Percentiles rank a stretch among this genome's conserved stretches.
These are phyloP conservation scores for Coptotermes formosanus DNA, from an alignment of 1,140 invertebrate species.

Conservation along the genomic window DNA sequence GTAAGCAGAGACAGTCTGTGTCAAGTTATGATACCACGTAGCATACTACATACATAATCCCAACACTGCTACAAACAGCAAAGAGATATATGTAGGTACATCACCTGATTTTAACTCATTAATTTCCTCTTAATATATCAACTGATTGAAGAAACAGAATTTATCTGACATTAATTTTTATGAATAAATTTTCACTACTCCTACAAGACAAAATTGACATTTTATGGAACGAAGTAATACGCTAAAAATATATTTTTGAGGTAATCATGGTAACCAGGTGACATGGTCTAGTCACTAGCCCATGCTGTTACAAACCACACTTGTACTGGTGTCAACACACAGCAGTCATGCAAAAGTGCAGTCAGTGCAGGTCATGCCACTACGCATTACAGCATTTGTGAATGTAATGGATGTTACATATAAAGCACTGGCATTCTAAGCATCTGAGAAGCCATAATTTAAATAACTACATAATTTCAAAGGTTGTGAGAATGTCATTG, in stretches of 20 bases:
- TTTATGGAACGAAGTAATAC: not conserved
- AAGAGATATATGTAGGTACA: not conserved
- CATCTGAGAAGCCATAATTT: too few relatives aligned
- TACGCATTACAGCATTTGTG: too few relatives aligned
- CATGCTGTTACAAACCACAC: not conserved
- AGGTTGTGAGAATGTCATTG: too few relatives aligned
- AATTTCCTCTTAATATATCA: not conserved
- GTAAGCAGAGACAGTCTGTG: not conserved
- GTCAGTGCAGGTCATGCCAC: too few relatives aligned
- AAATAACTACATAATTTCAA: too few relatives aligned
- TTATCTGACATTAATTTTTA: not conserved
- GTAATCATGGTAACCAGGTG: constrained; percentile 1
- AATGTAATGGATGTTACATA: too few relatives aligned
- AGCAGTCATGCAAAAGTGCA: not conserved
- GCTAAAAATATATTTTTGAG: not conserved
- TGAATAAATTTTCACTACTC: not conserved
- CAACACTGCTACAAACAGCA: constrained; percentile 1
- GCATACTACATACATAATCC: not conserved
- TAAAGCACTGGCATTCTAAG: too few relatives aligned
- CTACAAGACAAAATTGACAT: not conserved
- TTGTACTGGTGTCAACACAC: not conserved
- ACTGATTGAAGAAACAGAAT: not conserved
- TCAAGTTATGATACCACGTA: not conserved
- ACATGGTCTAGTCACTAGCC: not conserved
- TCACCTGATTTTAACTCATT: not conserved